phyloP scores from a whole-genome alignment of 2,797 vertebrate genomes.

The Crenichthys baileyi region DNA sequence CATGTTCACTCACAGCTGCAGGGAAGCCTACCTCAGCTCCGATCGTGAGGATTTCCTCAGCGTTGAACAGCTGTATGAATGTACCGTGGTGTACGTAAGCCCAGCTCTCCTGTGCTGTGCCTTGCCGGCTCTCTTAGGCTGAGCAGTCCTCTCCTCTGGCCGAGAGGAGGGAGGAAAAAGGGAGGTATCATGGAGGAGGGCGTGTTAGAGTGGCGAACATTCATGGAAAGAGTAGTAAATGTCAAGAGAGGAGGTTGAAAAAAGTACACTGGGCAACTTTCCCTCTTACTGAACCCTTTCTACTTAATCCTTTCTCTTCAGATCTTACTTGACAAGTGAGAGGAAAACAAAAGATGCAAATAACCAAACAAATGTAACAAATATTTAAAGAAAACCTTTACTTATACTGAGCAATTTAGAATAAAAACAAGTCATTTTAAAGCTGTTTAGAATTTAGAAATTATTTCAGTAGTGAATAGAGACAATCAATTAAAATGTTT shows the following conservation, averaged over 20 bases:
- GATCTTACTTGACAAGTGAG: neutral
- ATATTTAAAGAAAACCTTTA: neutral
- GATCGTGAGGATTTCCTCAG: conserved; percentile 39
- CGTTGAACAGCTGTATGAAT: conserved; percentile 47
- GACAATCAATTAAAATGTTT: neutral
- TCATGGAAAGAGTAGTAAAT: conserved; percentile 37
- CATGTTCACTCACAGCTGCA: conserved; percentile 43
- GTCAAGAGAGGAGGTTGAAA: conserved; percentile 29
- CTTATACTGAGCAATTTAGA: neutral
- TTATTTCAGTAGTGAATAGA: neutral
- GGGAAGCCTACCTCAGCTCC: conserved; percentile 56
- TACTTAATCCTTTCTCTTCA: neutral
- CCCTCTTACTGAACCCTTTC: neutral
- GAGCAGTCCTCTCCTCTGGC: conserved; percentile 71
- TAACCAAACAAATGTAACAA: neutral
- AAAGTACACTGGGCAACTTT: conserved; percentile 26
- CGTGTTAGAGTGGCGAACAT: conserved; percentile 43
- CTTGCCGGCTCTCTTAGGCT: conserved; percentile 68
- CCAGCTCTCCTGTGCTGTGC: conserved; percentile 20
- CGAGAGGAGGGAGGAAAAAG: conserved; percentile 65
- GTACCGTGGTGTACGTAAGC: neutral
- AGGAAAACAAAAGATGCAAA: neutral
- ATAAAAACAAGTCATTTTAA: neutral
- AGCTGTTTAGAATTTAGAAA: neutral
- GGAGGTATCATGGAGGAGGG: conserved; percentile 53